Percentiles rank a stretch among this genome's conserved stretches.
These are phyloP conservation scores for Cerceris ruficornis DNA, from an alignment of 2,888 invertebrate genomes.

Conservation along the genomic window DNA sequence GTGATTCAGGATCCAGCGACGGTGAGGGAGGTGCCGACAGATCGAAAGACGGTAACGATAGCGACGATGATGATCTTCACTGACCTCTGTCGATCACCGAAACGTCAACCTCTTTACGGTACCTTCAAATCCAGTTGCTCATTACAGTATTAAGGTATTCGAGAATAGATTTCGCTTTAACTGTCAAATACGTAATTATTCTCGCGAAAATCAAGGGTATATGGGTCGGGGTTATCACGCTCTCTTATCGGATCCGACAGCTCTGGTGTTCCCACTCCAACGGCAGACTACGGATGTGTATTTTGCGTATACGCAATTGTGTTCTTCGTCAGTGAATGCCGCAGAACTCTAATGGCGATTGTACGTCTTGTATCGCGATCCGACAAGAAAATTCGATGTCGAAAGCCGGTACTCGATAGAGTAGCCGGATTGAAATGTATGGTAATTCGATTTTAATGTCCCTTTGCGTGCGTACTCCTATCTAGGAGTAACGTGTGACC, in stretches of 20 bases:
- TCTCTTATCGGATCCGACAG: slow-evolving; percentile 63
- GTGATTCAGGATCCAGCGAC: slow-evolving; percentile 79
- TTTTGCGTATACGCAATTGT: slow-evolving; percentile 13
- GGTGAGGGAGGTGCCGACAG: slow-evolving; percentile 76
- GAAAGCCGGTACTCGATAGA: slow-evolving; percentile 38
- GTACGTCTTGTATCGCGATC: slow-evolving; percentile 2
- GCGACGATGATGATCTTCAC: slow-evolving; percentile 80
- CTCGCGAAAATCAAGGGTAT: slow-evolving; percentile 76
- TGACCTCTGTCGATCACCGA: slow-evolving; percentile 78
- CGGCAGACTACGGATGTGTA: not conserved
- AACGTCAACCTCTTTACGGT: slow-evolving; percentile 76
- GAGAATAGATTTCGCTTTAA: slow-evolving; percentile 81
- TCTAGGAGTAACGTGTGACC: slow-evolving; percentile 19
- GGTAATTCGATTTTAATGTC: too few relatives aligned
- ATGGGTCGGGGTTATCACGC: slow-evolving; percentile 76
- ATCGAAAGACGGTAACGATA: slow-evolving; percentile 78
- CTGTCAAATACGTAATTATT: slow-evolving; percentile 81
- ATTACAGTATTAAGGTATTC: slow-evolving; percentile 82
- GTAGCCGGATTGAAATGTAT: slow-evolving; percentile 16
- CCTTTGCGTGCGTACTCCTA: not conserved
- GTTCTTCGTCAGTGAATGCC: slow-evolving; percentile 8
- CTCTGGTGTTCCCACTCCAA: slow-evolving; percentile 28
- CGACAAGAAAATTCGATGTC: slow-evolving; percentile 34
- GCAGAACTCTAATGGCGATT: too few relatives aligned
- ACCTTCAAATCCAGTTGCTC: slow-evolving; percentile 81